phyloP scores from a whole-genome alignment of 2,113 vertebrate genomes.

The Hippocampus comes region DNA sequence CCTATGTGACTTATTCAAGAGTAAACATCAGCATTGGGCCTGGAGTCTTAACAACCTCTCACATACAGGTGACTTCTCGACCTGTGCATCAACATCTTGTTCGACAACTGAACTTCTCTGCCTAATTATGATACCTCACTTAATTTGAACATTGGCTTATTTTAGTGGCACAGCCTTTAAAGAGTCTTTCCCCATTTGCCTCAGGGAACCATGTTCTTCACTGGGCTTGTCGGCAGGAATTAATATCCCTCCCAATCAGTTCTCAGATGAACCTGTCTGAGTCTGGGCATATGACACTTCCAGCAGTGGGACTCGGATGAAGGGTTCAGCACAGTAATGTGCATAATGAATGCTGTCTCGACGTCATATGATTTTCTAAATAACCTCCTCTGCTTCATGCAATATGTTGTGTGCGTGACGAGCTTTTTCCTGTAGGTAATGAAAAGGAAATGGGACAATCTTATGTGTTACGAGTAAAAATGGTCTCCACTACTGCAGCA shows the following conservation, averaged over 20 bases:
- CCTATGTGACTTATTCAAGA: slow-evolving; percentile 34
- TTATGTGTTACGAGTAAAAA: not conserved
- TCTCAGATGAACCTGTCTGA: slow-evolving; percentile 23
- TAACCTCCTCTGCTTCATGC: not conserved
- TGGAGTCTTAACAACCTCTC: slow-evolving; percentile 9
- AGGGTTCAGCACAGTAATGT: slow-evolving; percentile 34
- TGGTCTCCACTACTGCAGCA: not conserved
- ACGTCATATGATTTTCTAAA: slow-evolving; percentile 13
- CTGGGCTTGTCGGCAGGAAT: slow-evolving; percentile 51
- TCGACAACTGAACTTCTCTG: slow-evolving; percentile 45
- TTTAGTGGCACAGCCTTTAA: slow-evolving; percentile 19
- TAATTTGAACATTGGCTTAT: slow-evolving; percentile 21
- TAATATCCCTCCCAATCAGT: slow-evolving; percentile 53
- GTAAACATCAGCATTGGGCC: slow-evolving; percentile 20
- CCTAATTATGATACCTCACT: slow-evolving; percentile 50
- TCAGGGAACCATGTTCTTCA: slow-evolving; percentile 43
- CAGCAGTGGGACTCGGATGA: slow-evolving; percentile 46
- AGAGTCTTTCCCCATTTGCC: slow-evolving; percentile 35
- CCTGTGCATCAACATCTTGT: slow-evolving; percentile 19
- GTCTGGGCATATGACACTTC: slow-evolving; percentile 32
- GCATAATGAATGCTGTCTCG: not conserved
- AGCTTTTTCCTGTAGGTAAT: not conserved
- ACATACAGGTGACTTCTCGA: not conserved
- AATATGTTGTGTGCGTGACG: not conserved
- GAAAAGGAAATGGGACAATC: not conserved